Evolutionary conservation across 2,888 invertebrate genomes (phyloP), one percentile per base, ranked within the genome.

Genomic region (Galeruca laticollis): DNA sequence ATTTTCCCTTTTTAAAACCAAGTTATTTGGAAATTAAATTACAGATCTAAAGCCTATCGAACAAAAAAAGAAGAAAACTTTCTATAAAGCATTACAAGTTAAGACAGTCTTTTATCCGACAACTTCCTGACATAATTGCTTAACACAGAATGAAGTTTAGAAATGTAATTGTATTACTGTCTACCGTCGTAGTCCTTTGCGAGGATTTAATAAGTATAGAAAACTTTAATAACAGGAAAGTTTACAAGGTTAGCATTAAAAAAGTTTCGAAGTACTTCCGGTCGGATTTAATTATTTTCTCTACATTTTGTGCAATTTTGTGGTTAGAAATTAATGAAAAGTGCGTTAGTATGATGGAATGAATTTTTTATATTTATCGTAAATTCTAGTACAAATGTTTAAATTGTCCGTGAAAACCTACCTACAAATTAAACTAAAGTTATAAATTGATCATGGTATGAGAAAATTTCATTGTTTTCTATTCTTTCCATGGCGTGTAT

Each of bases 111-210:
- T 60, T 60, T 60, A 60, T 60, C 47, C 13, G 31, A 47, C 47
- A 60, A 60, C 49, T 60, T 60, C 49, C 60, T 60, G 49, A 60
- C 60, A 49, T 60, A 60, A 60, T 60, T 60, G 60, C 60, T 60
- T 60, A 60, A 60, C 60, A 26, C 60, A 60, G 33, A 60, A 60
- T 60, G 60, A 33, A 60, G 60, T 60, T 60, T 26, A 49, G 60
- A 60, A 60, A 60, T 49, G 49, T 49, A 60, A 60, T 60, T 60
- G 21, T 60, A 60, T 60, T 60, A 60, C 31, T 49, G 47, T 60
- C 60, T 49, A 60, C 49, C 49, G 31, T 47, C 49, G 43, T 31
- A 60, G 43, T 31, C 47, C 21, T 60, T 49, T 31, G 49, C 60
- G 33, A 49, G 47, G 60, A 49, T 60, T 60, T 60, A 26, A 60